A percentile compares a stretch with the other conserved stretches of the same genome.
Conservation (phyloP, 2,888 invertebrate genomes). For the Diploptera punctata region DNA sequence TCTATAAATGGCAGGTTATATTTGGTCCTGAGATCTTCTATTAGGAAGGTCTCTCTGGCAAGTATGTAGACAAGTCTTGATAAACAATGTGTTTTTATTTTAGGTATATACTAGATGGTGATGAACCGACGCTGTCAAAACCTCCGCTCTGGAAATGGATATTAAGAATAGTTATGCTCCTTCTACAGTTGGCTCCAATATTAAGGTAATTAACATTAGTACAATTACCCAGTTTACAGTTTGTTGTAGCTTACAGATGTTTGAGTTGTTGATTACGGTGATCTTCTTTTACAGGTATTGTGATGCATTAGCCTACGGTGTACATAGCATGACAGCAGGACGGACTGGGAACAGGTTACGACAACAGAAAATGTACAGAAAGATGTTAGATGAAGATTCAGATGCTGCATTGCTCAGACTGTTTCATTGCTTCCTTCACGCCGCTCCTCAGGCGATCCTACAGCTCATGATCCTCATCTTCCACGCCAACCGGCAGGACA, state of each 20-base stretch:
- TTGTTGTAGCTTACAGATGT: no score
- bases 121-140: conserved; percentile 55
- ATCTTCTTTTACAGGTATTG: no score
- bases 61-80: no score
- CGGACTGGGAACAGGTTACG: conserved; percentile 50
- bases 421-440: conserved; percentile 57
- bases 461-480: conserved; percentile 55
- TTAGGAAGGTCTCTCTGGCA: no score
- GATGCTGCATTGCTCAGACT: conserved; percentile 56
- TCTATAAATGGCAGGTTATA: no score
- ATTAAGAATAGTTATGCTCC: conserved; percentile 55
- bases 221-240: no score
- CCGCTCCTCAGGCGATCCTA: conserved; percentile 56
- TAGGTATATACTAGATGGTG: conserved; percentile 58
- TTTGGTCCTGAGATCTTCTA: no score
- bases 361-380: conserved; percentile 52
- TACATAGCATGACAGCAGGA: conserved; percentile 53
- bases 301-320: conserved; percentile 56
- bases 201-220: no score
- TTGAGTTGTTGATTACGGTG: no score
- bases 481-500: conserved; percentile 41
- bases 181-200: conserved; percentile 58
- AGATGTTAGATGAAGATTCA: conserved; percentile 58
- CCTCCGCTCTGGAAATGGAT: conserved; percentile 56
- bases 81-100: conserved; percentile 45